Conservation (phyloP, 2,797 vertebrate species). For the Hyperoplus immaculatus region DNA sequence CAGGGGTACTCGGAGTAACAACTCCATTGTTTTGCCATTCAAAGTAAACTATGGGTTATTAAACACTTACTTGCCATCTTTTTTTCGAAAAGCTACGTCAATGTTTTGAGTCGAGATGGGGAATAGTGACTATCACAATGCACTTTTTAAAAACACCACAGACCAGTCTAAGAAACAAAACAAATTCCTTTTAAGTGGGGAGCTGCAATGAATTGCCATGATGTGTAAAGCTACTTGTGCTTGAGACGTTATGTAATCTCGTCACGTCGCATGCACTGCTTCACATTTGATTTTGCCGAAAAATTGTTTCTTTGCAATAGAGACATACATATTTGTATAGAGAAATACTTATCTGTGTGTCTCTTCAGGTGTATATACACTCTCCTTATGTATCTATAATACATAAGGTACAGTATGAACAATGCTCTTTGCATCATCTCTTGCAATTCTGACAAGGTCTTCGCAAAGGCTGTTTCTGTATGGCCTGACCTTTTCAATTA, state of each 20-base stretch:
- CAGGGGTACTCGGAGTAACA: no score
- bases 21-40: no score
- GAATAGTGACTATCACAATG: not conserved
- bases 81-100: no score
- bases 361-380: not conserved
- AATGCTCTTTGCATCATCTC: conserved; percentile 14
- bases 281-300: no score
- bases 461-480: conserved; percentile 22
- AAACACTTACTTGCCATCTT: no score
- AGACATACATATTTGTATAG: not conserved
- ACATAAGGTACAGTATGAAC: not conserved
- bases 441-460: conserved; percentile 24
- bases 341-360: not conserved
- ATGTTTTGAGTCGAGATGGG: no score
- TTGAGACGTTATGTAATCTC: not conserved
- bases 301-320: not conserved
- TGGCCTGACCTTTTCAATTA: conserved; percentile 46
- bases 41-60: no score
- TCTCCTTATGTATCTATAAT: not conserved
- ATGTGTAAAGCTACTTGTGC: not conserved
- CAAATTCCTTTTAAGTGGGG: not conserved
- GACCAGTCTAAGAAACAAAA: no score
- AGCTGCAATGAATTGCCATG: not conserved
- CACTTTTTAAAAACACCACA: not conserved
- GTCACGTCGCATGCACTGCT: not conserved